Percentiles rank a stretch among this genome's conserved stretches.
These are phyloP conservation scores for Cairina moschata DNA, from an alignment of 2,113 vertebrate species.

Conservation along the genomic window DNA sequence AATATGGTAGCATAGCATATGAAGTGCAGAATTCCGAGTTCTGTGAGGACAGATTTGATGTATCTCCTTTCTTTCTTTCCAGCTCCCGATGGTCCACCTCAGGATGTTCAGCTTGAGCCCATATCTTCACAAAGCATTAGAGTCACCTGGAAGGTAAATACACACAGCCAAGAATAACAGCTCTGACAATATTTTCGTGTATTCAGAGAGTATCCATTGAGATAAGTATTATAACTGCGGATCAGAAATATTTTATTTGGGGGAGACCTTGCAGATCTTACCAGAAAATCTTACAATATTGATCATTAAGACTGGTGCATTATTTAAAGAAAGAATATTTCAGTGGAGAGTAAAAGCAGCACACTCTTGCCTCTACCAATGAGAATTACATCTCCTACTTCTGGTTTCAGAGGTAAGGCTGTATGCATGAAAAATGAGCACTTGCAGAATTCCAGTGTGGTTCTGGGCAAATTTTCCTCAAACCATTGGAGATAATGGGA, in stretches of 20 bases:
- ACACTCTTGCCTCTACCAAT: neutral
- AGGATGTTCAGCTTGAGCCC: constrained; percentile 94
- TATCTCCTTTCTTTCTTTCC: constrained; percentile 46
- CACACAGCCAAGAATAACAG: neutral
- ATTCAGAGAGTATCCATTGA: neutral
- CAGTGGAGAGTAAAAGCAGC: neutral
- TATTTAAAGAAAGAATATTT: neutral
- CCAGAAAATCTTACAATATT: neutral
- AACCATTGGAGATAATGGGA: neutral
- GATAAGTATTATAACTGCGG: neutral
- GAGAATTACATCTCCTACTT: neutral
- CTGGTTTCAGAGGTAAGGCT: neutral
- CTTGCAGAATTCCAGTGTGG: neutral
- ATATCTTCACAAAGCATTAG: constrained; percentile 97
- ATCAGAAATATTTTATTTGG: neutral
- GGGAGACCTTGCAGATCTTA: neutral
- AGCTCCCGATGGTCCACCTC: constrained; percentile 97
- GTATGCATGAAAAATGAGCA: neutral
- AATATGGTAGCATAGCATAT: neutral
- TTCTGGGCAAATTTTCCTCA: neutral
- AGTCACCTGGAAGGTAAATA: constrained; percentile 96
- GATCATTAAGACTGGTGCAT: neutral
- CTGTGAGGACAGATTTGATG: neutral
- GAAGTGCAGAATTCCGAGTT: neutral
- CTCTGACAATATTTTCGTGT: neutral